Evolutionary conservation across 2,113 vertebrate genomes (phyloP), one percentile per base, ranked within the genome.

Genomic region (Cnemophilus loriae): DNA sequence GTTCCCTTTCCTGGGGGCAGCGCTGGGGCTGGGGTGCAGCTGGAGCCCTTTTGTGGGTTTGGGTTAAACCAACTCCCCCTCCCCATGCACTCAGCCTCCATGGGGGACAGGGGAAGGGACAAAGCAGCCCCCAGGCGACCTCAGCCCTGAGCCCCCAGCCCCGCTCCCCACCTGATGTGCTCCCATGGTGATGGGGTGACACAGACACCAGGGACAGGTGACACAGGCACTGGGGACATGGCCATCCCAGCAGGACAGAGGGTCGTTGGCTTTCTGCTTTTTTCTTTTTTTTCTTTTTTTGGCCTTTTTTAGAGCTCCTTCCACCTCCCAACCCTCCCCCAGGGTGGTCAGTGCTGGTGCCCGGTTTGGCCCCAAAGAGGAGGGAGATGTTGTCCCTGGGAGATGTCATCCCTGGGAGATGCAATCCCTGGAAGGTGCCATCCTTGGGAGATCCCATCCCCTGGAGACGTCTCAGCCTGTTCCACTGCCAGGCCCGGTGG

Each of bases 311-410:
- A n/a, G n/a, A 26, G 14, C n/a, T 76, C 63, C 41, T 60, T 68
- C 41, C 21, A 10, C 70, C 55, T 83, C n/a, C 63, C 35, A 18
- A 33, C 52, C 30, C 41, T 76, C 55, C 47, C 70, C 41, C n/a
- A 53, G 39, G 26, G 30, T 11, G 41, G 55, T 39, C 79, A 32
- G 2, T 5, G 23, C n/a, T 33, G n/a, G 11, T n/a, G n/a, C 46
- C 46, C 7, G 0, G 20, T 47, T 47, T 61, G 70, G 26, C 47
- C 63, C 20, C 1, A 0, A 32, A 53, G 53, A 68, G 61, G 30
- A 89, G 33, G 13, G 33, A 59, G 28, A 53, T 44, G 84, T 32
- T 5, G 10, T 49, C 44, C 13, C 35, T 41, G 39, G 27, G 39
- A 65, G 11, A 28, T 28, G 65, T 21, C 9, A 16, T 57, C 37